These are phyloP conservation scores for Drosophila colorata DNA, from an alignment of 2,888 invertebrate genomes.

Conservation along the genomic window DNA sequence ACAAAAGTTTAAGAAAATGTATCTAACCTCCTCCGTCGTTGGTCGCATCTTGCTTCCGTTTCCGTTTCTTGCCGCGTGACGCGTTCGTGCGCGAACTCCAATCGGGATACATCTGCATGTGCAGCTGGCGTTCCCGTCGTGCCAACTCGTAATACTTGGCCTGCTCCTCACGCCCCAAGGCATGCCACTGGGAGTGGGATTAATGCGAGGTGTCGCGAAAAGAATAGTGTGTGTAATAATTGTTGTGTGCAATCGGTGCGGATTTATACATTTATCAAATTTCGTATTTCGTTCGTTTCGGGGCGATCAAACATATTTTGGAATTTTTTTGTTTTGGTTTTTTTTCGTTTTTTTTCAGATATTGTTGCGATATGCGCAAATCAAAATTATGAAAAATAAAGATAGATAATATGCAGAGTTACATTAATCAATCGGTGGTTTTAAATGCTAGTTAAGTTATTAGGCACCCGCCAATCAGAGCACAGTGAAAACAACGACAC, in stretches of 20 bases:
- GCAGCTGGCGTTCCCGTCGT: conserved; percentile 98
- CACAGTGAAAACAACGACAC: conserved; percentile 13
- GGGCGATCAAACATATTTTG: conserved; percentile 13
- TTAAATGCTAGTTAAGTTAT: conserved; percentile 17
- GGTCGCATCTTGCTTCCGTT: conserved; percentile 97
- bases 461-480: conserved; percentile 10
- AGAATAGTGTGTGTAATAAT: conserved; percentile 16
- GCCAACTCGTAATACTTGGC: conserved; percentile 99
- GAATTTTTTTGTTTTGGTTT: too few species aligned
- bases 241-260: conserved; percentile 20
- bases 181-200: conserved; percentile 94
- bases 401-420: conserved; percentile 40
- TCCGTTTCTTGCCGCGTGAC: conserved; percentile 99
- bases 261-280: conserved; percentile 17
- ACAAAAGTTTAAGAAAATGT: conserved; percentile 61
- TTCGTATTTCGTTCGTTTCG: conserved; percentile 15
- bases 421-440: conserved; percentile 31
- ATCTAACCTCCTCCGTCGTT: conserved; percentile 95
- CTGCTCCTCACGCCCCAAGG: conserved; percentile 99
- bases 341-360: conserved; percentile 3
- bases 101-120: conserved; percentile 99
- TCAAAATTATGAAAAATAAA: conserved; percentile 54
- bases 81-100: conserved; percentile 99
- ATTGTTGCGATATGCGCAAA: conserved; percentile 44
- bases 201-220: conserved; percentile 35